Percentiles rank a stretch among this genome's conserved stretches.
phyloP scores from a whole-genome alignment of 2,888 invertebrate genomes.

The Aphidoletes aphidimyza region DNA sequence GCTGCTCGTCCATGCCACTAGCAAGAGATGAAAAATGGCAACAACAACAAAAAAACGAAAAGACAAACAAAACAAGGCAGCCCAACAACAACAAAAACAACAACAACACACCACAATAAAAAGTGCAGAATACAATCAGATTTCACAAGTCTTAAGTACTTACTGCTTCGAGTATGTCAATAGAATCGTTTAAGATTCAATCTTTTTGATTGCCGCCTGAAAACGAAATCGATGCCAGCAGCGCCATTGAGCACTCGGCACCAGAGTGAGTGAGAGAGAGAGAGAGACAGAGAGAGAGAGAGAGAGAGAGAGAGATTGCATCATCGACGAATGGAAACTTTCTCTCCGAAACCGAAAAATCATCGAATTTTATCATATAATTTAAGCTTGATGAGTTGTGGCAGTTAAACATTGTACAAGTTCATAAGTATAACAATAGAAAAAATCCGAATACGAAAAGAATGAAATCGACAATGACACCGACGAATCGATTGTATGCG shows the following conservation, averaged over 20 bases:
- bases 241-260: neutral
- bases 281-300: too few species aligned
- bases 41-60: neutral
- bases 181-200: conserved; percentile 46
- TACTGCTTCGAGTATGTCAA: conserved; percentile 48
- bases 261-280: too few species aligned
- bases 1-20: neutral
- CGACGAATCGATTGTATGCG: conserved; percentile 19
- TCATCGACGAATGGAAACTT: conserved; percentile 30
- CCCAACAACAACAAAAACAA: neutral
- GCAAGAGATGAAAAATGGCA: neutral
- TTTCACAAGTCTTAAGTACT: conserved; percentile 37
- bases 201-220: neutral
- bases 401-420: conserved; percentile 48
- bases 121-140: conserved; percentile 42
- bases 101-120: neutral
- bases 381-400: conserved; percentile 51
- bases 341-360: neutral
- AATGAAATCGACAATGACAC: neutral
- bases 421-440: conserved; percentile 27
- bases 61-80: neutral
- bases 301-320: neutral
- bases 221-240: neutral
- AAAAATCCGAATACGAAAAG: neutral
- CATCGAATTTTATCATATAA: conserved; percentile 47